A percentile compares a stretch with the other conserved stretches of the same genome.
These are phyloP conservation scores for Exaiptasia diaphana DNA, from an alignment of 64 coral and sea anemone genomes.

Conservation along the genomic window DNA sequence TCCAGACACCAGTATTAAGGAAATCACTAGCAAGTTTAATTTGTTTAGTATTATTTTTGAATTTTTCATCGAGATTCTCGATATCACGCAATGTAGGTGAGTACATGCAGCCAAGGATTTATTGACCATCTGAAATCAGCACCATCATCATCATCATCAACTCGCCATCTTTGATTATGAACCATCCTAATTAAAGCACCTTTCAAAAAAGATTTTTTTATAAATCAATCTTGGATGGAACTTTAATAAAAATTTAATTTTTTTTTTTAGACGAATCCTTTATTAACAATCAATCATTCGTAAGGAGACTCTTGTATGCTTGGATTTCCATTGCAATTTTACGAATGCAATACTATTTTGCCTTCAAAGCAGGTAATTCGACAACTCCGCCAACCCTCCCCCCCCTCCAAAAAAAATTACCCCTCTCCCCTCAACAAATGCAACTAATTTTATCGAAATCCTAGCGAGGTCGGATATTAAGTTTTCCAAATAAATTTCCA, in stretches of 20 bases:
- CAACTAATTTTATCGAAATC: too few relatives aligned
- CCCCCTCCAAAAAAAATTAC: not conserved
- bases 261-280: constrained; percentile 62
- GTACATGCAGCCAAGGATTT: too few relatives aligned
- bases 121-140: too few relatives aligned
- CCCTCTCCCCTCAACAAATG: not conserved
- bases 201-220: too few relatives aligned
- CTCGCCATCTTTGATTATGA: too few relatives aligned
- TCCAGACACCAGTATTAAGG: not conserved
- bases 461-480: too few relatives aligned
- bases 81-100: not conserved
- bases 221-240: too few relatives aligned
- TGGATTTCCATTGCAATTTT: constrained; percentile 52
- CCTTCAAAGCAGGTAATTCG: constrained; percentile 61
- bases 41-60: not conserved
- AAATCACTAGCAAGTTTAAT: not conserved
- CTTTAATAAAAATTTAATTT: too few relatives aligned
- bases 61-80: not conserved
- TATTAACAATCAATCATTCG: constrained; percentile 18
- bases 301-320: constrained; percentile 51
- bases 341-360: constrained; percentile 81
- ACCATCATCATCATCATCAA: too few relatives aligned
- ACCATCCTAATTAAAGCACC: too few relatives aligned
- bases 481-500: too few relatives aligned
- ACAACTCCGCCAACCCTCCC: not conserved